Percentiles rank a stretch among this genome's conserved stretches.
Evolutionary conservation across 1,140 invertebrate species (phyloP).

Genomic region (Oncopodura yosiiana): DNA sequence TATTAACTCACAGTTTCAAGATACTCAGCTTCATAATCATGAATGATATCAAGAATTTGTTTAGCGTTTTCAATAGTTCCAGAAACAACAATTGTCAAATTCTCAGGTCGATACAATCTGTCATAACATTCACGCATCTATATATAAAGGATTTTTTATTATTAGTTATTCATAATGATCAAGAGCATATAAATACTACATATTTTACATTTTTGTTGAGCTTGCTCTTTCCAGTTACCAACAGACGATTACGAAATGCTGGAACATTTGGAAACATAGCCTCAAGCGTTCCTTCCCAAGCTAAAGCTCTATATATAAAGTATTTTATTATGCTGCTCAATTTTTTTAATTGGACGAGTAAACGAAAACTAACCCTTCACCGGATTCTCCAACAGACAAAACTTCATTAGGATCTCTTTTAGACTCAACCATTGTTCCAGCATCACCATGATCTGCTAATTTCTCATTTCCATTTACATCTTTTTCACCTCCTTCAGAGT

Average conservation of each 20-base stretch:
- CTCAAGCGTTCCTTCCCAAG: constrained; percentile 33
- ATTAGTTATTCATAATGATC: not conserved
- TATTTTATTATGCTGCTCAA: not conserved
- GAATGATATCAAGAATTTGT: constrained; percentile 19
- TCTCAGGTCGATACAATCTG: constrained; percentile 28
- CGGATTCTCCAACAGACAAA: constrained; percentile 29
- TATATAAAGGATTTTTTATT: not conserved
- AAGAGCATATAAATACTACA: not conserved
- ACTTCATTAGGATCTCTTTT: constrained; percentile 11
- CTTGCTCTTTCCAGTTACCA: constrained; percentile 8
- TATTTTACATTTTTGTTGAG: constrained; percentile 14
- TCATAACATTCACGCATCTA: constrained; percentile 31
- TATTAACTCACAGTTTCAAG: constrained; percentile 11
- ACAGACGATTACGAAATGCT: constrained; percentile 26
- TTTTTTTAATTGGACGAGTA: no score
- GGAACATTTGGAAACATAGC: constrained; percentile 23
- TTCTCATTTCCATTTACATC: not conserved
- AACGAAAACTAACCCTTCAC: constrained; percentile 22
- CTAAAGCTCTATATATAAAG: constrained; percentile 14
- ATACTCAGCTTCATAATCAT: constrained; percentile 27
- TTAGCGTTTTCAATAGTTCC: constrained; percentile 18
- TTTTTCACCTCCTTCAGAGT: not conserved
- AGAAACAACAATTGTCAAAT: constrained; percentile 27
- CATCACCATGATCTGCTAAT: no score
- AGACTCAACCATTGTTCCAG: not conserved